Conservation (phyloP, 2,797 vertebrate genomes). For the Anguilla anguilla region DNA sequence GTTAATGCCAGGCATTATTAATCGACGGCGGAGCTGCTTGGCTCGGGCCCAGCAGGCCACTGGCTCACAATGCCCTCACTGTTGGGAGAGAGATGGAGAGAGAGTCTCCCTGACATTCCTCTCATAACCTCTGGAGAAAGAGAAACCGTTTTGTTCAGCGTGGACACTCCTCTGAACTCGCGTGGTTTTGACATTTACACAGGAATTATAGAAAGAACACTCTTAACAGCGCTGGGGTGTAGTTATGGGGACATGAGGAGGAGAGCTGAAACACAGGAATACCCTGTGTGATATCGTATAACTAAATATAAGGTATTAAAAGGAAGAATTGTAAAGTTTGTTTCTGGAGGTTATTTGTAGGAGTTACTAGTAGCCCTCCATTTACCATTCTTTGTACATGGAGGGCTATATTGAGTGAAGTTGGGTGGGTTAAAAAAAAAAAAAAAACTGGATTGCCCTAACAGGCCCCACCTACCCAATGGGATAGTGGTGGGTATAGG, state of each 20-base stretch:
- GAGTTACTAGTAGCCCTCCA: not conserved
- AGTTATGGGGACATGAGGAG: not conserved
- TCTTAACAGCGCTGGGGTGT: not conserved
- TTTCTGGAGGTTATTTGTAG: not conserved
- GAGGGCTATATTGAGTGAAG: too few species aligned
- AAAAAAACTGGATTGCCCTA: too few species aligned
- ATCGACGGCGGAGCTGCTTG: not conserved
- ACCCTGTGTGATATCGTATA: not conserved
- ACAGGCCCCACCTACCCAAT: too few species aligned
- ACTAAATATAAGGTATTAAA: not conserved
- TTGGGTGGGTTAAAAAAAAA: too few species aligned
- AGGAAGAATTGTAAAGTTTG: not conserved
- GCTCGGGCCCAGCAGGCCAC: not conserved
- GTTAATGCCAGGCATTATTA: not conserved
- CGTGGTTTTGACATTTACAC: slow-evolving; percentile 9
- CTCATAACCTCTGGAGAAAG: not conserved
- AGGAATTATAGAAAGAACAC: not conserved
- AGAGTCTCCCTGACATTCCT: not conserved
- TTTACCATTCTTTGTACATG: too few species aligned
- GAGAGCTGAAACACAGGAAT: not conserved
- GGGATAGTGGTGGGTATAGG: too few species aligned
- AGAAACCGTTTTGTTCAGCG: not conserved
- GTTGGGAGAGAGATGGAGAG: not conserved
- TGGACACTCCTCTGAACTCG: not conserved
- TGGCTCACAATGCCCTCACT: slow-evolving; percentile 10